Evolutionary conservation across 92 coral and sea anemone species (phyloP).

Genomic region (Bergia sp.): DNA sequence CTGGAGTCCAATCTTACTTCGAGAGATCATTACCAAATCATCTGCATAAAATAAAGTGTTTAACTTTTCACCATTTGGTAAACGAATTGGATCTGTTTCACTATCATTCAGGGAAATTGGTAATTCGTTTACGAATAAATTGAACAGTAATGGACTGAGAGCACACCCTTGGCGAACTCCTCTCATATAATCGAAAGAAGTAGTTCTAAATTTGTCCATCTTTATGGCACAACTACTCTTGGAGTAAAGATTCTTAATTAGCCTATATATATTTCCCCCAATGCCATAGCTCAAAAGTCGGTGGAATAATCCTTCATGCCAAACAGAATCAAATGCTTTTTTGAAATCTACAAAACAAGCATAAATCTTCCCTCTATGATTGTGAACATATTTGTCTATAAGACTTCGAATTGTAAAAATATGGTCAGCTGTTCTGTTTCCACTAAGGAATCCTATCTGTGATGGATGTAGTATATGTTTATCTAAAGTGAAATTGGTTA

Average conservation of each 20-base stretch:
- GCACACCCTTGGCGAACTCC: slow-evolving; percentile 66
- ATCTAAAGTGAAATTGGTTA: slow-evolving; percentile 22
- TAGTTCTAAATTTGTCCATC: slow-evolving; percentile 28
- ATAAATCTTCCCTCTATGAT: slow-evolving; percentile 18
- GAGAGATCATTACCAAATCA: slow-evolving; percentile 1
- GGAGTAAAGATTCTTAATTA: slow-evolving; percentile 30
- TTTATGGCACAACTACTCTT: slow-evolving; percentile 52
- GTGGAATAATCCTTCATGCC: slow-evolving; percentile 20
- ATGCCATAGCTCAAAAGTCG: slow-evolving; percentile 6
- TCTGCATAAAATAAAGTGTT: too few species aligned
- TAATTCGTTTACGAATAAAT: slow-evolving; percentile 50
- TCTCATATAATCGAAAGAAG: slow-evolving; percentile 38
- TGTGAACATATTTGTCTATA: slow-evolving; percentile 50
- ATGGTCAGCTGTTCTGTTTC: slow-evolving; percentile 60
- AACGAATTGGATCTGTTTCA: slow-evolving; percentile 30
- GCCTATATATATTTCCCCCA: slow-evolving; percentile 18
- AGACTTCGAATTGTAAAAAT: slow-evolving; percentile 51
- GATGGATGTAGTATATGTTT: slow-evolving; percentile 43
- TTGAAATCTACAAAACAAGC: slow-evolving; percentile 39
- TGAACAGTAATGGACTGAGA: slow-evolving; percentile 49
- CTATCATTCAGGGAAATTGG: slow-evolving; percentile 14
- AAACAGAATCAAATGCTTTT: slow-evolving; percentile 43
- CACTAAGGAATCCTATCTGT: slow-evolving; percentile 60
- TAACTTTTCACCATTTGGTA: slow-evolving; percentile 37
- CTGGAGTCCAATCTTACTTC: slow-evolving; percentile 21